Percentiles rank a stretch among this genome's conserved stretches.
phyloP scores from a whole-genome alignment of 2,797 vertebrate genomes.

The Sebastes reedi region DNA sequence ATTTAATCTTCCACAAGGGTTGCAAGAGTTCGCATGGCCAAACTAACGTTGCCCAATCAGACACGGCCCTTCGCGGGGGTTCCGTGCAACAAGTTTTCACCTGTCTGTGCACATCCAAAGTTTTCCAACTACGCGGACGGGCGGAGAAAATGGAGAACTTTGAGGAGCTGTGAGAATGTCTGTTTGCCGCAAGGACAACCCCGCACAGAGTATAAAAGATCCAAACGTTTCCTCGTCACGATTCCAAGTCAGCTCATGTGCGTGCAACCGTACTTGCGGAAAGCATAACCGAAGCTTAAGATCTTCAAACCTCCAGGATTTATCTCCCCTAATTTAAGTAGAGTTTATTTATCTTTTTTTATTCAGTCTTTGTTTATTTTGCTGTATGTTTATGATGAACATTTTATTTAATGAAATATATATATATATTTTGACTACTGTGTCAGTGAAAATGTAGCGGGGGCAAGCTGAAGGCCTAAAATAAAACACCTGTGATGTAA shows the following conservation, averaged over 20 bases:
- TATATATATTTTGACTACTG: not conserved
- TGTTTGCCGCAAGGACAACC: too few species aligned
- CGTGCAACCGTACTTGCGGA: not conserved
- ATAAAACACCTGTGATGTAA: not conserved
- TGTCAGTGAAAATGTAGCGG: not conserved
- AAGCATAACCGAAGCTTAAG: not conserved
- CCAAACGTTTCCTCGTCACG: not conserved
- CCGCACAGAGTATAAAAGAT: not conserved
- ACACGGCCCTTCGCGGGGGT: not conserved
- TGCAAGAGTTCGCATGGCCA: not conserved
- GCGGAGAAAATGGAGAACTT: not conserved
- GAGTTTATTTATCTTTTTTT: not conserved
- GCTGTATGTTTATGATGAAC: not conserved
- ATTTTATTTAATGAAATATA: not conserved
- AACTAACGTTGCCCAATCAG: accelerated
- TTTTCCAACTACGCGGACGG: not conserved
- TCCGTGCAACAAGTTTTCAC: not conserved
- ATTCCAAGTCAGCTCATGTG: too few species aligned
- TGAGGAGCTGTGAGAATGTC: too few species aligned
- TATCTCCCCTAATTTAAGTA: accelerated
- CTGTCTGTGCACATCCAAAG: not conserved
- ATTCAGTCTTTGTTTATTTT: not conserved
- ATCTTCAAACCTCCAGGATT: not conserved
- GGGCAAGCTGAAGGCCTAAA: not conserved
- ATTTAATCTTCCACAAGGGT: not conserved